These are phyloP conservation scores for Tetrao urogallus DNA, from an alignment of 2,113 vertebrate genomes.

Conservation along the genomic window DNA sequence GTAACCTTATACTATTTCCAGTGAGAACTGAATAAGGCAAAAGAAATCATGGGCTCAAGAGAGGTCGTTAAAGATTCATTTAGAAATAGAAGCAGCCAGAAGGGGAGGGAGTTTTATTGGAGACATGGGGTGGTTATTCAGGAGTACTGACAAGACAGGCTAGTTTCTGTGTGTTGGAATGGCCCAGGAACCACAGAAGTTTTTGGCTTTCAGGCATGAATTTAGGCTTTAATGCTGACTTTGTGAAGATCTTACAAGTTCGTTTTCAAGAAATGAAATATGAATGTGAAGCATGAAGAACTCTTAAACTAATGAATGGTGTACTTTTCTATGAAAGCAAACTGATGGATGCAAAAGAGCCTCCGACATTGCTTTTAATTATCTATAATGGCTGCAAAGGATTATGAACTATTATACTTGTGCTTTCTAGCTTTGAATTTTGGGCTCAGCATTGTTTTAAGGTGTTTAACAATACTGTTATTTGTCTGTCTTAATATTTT, in stretches of 20 bases:
- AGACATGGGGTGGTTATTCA: not conserved
- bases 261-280: not conserved
- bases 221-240: not conserved
- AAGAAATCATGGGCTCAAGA: not conserved
- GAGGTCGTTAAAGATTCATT: not conserved
- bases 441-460: not conserved
- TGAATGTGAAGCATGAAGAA: not conserved
- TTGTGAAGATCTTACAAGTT: not conserved
- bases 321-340: not conserved
- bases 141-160: not conserved
- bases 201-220: not conserved
- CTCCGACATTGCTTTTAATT: not conserved
- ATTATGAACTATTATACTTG: not conserved
- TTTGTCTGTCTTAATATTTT: no score
- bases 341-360: not conserved
- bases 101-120: not conserved
- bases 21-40: not conserved
- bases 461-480: not conserved
- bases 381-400: not conserved
- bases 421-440: not conserved
- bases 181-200: not conserved
- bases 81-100: not conserved
- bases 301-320: not conserved
- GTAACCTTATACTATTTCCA: rapidly evolving
- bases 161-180: not conserved